phyloP scores from a whole-genome alignment of 2,888 invertebrate genomes.

The Mechanitis messenoides region DNA sequence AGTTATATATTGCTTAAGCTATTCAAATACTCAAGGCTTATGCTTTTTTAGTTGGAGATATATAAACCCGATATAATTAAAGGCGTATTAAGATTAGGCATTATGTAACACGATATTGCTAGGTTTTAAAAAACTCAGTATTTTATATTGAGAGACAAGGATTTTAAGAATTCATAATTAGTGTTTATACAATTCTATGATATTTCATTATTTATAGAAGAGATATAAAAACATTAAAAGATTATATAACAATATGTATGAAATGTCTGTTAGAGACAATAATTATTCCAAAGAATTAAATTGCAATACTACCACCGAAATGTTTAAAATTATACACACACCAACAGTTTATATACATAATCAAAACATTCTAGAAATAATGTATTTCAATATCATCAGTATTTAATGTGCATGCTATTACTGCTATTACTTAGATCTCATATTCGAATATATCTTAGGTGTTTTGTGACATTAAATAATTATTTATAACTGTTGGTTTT shows the following conservation, averaged over 20 bases:
- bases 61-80: not conserved
- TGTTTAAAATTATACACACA: not conserved
- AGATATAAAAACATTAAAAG: no score
- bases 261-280: not conserved
- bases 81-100: not conserved
- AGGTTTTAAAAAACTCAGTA: not conserved
- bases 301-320: not conserved
- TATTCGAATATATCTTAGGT: not conserved
- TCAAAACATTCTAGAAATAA: not conserved
- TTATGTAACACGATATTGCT: not conserved
- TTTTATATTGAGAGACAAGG: not conserved
- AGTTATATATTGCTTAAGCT: not conserved
- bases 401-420: not conserved
- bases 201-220: not conserved
- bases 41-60: not conserved
- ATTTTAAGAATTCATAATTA: not conserved
- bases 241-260: no score
- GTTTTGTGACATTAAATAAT: not conserved
- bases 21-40: slow-evolving; percentile 3
- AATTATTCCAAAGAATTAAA: slow-evolving; percentile 1
- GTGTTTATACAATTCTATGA: not conserved
- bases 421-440: not conserved
- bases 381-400: not conserved
- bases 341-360: not conserved
- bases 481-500: not conserved